A percentile compares a stretch with the other conserved stretches of the same genome.
Evolutionary conservation across 2,888 invertebrate species (phyloP).

Genomic region (Pteria penguin): DNA sequence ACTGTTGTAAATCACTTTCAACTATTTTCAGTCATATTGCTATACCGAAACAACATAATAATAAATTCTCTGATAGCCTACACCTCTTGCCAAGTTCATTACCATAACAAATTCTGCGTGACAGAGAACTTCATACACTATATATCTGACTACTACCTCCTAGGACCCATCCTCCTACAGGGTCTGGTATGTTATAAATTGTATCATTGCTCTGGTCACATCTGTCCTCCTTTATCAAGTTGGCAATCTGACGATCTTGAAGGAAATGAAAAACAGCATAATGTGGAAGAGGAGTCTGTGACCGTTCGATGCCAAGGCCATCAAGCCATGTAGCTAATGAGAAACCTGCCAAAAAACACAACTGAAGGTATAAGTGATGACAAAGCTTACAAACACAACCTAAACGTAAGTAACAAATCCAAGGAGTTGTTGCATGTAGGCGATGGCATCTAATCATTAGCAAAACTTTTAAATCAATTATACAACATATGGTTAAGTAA

Average conservation of each 20-base stretch:
- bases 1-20: no score
- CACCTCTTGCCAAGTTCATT: no score
- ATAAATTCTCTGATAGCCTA: no score
- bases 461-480: no score
- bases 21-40: no score
- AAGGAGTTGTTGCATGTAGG: no score
- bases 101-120: no score
- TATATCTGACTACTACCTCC: no score
- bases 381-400: background rate
- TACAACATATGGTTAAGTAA: no score
- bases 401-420: background rate
- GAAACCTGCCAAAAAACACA: slow-evolving; percentile 38
- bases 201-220: slow-evolving; percentile 38
- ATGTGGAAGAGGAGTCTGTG: slow-evolving; percentile 32
- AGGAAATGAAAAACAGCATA: slow-evolving; percentile 37
- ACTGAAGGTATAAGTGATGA: background rate
- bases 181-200: background rate
- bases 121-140: no score
- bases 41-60: no score
- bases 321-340: slow-evolving; percentile 40
- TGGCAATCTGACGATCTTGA: slow-evolving; percentile 49
- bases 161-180: slow-evolving; percentile 31
- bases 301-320: slow-evolving; percentile 18
- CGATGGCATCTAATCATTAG: no score
- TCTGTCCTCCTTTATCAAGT: slow-evolving; percentile 34